Conservation (phyloP, 2,888 invertebrate genomes). For the Microchrysa polita region DNA sequence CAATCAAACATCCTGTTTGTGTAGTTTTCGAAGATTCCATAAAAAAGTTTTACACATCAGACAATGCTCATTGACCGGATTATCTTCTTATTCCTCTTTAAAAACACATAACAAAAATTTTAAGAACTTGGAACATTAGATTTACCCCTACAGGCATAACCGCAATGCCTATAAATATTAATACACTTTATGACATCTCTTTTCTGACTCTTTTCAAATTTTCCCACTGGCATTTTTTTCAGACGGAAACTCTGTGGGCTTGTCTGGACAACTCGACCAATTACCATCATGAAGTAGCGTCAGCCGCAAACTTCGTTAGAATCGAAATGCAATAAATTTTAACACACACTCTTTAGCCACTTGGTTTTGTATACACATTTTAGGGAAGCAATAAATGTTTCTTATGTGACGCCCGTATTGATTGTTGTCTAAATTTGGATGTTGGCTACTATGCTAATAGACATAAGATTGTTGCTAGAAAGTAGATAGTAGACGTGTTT, state of each 20-base stretch:
- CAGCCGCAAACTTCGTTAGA: neutral
- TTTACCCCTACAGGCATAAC: too few species aligned
- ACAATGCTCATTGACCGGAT: too few species aligned
- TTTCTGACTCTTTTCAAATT: neutral
- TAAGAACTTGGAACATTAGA: too few species aligned
- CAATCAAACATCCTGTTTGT: too few species aligned
- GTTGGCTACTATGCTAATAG: conserved; percentile 4
- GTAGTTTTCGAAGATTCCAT: too few species aligned
- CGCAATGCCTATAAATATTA: too few species aligned
- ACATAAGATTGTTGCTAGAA: neutral
- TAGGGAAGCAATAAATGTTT: neutral
- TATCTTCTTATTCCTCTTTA: too few species aligned
- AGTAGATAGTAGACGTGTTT: too few species aligned
- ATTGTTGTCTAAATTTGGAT: conserved; percentile 23
- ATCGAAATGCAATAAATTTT: conserved; percentile 30
- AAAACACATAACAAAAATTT: too few species aligned
- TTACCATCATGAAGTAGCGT: neutral
- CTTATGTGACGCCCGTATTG: conserved; percentile 13
- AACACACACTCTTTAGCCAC: neutral
- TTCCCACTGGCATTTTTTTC: conserved; percentile 3
- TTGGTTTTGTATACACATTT: neutral
- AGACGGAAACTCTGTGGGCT: conserved; percentile 34
- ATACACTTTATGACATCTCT: too few species aligned
- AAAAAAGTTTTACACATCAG: too few species aligned
- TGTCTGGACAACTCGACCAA: neutral